Conservation (phyloP, 2,113 vertebrate species). For the Ophiodon elongatus region DNA sequence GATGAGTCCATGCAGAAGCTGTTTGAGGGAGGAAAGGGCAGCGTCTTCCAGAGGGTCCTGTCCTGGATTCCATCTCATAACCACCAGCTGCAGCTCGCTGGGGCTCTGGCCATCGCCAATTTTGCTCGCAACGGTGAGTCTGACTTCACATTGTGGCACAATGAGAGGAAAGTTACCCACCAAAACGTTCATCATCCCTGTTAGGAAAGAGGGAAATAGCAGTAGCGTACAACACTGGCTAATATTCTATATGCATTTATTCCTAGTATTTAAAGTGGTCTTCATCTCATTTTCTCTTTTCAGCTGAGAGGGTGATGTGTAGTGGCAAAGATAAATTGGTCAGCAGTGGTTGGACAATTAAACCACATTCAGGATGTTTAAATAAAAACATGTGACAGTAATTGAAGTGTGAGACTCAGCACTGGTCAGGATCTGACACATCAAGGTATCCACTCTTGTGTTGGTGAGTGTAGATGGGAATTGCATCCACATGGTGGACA, state of each 20-base stretch:
- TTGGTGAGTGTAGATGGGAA: constrained; percentile 88
- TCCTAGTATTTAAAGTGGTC: background rate
- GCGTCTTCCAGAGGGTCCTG: constrained; percentile 95
- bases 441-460: background rate
- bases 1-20: constrained; percentile 99
- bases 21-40: constrained; percentile 97
- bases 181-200: background rate
- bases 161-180: background rate
- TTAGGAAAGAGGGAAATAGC: background rate
- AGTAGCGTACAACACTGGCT: background rate
- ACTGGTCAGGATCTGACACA: background rate
- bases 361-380: background rate
- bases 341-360: background rate
- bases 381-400: background rate
- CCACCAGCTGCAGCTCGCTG: constrained; percentile 97
- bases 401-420: background rate
- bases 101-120: constrained; percentile 96
- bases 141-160: background rate
- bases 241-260: background rate
- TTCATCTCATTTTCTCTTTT: background rate
- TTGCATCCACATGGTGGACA: constrained; percentile 99
- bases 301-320: background rate
- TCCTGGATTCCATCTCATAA: constrained; percentile 97
- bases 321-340: background rate
- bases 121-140: constrained; percentile 96